phyloP scores from a whole-genome alignment of 92 coral and sea anemone genomes.

The Plumapathes pennacea region DNA sequence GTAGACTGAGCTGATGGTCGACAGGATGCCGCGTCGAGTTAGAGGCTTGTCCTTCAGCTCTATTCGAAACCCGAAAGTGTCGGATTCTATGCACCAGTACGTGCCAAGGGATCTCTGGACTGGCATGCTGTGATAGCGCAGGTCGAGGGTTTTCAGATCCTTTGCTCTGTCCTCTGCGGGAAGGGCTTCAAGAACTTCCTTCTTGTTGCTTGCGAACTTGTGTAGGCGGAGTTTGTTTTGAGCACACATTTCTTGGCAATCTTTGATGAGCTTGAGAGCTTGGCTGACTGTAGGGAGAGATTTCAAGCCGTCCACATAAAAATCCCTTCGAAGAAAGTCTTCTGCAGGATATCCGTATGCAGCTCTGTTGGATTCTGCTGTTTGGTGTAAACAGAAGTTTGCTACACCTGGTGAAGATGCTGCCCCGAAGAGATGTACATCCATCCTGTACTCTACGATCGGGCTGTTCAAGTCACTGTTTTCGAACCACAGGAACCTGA shows the following conservation, averaged over 20 bases:
- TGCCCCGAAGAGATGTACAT: conserved; percentile 46
- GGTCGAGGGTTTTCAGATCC: conserved; percentile 46
- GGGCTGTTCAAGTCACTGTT: conserved; percentile 18
- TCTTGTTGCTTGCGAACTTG: conserved; percentile 46
- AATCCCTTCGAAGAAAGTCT: conserved; percentile 23
- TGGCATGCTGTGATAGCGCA: conserved; percentile 32
- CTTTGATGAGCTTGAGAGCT: conserved; percentile 16
- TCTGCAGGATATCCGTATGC: conserved; percentile 16
- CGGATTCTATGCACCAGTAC: conserved; percentile 47
- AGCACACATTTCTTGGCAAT: conserved; percentile 27
- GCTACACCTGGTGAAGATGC: conserved; percentile 39
- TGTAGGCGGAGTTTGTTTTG: conserved; percentile 29
- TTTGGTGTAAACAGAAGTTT: conserved; percentile 21
- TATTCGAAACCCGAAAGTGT: conserved; percentile 26
- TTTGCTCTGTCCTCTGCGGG: conserved; percentile 40
- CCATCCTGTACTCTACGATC: conserved; percentile 38
- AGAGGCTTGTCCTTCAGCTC: conserved; percentile 29
- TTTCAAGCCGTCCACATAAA: conserved; percentile 44
- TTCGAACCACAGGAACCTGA: conserved; percentile 42
- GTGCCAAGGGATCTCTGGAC: conserved; percentile 43
- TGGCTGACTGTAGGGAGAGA: conserved; percentile 19
- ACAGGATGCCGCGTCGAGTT: conserved; percentile 48
- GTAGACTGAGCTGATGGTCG: conserved; percentile 26
- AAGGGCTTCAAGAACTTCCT: conserved; percentile 20
- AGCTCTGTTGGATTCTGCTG: conserved; percentile 13